These are phyloP conservation scores for Ispidina lecontei DNA, from an alignment of 2,797 vertebrate species.

Conservation along the genomic window DNA sequence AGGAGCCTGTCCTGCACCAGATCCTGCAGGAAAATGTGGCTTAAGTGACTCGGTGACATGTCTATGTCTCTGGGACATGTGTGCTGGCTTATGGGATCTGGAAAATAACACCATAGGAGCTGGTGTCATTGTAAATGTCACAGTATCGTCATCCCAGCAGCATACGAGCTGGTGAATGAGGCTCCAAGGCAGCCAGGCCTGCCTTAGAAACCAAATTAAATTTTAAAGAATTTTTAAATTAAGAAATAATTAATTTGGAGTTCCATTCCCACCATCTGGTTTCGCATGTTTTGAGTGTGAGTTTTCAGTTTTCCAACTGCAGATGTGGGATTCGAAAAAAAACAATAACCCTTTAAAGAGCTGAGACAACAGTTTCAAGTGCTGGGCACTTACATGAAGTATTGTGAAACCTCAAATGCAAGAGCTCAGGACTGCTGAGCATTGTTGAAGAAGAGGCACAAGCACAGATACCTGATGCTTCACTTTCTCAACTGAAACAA, in stretches of 20 bases:
- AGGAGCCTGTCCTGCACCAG: neutral
- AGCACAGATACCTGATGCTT: neutral
- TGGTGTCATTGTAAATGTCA: neutral
- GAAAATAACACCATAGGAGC: neutral
- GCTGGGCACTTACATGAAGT: neutral
- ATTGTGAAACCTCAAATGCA: conserved; percentile 8
- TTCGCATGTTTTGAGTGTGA: neutral
- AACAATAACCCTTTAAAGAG: neutral
- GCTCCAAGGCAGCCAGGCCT: neutral
- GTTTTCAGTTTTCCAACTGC: conserved; percentile 17
- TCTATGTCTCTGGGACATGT: neutral
- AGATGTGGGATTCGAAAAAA: neutral
- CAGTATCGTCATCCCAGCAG: neutral
- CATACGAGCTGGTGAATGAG: neutral
- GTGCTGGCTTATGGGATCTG: neutral
- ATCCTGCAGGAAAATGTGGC: neutral
- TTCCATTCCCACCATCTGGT: conserved; percentile 3
- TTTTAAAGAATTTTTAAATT: conserved; percentile 21
- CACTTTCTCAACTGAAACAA: neutral
- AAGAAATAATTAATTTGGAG: conserved; percentile 17
- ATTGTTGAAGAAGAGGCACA: neutral
- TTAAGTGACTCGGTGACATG: neutral
- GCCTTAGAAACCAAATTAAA: neutral
- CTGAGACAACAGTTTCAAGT: conserved; percentile 32
- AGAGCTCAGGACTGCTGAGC: neutral